Percentiles rank a stretch among this genome's conserved stretches.
Evolutionary conservation across 2,797 vertebrate genomes (phyloP).

Genomic region (Gallirallus australis): DNA sequence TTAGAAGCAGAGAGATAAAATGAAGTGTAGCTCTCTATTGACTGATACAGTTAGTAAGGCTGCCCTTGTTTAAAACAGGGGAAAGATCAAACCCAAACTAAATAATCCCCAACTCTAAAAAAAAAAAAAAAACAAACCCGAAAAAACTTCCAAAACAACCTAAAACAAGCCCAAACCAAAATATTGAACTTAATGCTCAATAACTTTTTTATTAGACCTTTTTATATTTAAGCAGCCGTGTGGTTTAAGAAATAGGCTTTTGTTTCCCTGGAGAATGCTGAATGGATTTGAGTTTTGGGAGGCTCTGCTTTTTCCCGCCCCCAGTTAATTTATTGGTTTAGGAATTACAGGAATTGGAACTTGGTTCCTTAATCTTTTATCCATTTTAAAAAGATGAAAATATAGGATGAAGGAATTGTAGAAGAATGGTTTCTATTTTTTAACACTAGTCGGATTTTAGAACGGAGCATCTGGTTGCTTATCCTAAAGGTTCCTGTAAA

Average conservation of each 20-base stretch:
- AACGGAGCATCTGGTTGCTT: neutral
- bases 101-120: neutral
- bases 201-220: neutral
- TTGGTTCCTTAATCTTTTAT: neutral
- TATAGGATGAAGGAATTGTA: neutral
- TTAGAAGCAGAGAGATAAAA: neutral
- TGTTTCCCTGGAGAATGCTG: neutral
- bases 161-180: neutral
- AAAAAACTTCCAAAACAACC: no score
- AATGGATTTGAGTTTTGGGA: neutral
- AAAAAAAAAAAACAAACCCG: no score
- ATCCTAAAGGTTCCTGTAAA: neutral
- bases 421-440: neutral
- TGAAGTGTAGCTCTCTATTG: neutral
- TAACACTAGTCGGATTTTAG: neutral
- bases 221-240: neutral
- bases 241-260: neutral
- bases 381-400: neutral
- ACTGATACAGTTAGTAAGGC: neutral
- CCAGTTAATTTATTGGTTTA: neutral
- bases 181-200: neutral
- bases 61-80: neutral
- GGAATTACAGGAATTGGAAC: neutral
- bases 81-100: neutral
- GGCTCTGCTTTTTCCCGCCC: neutral